A percentile compares a stretch with the other conserved stretches of the same genome.
These are phyloP conservation scores for Celastrina argiolus DNA, from an alignment of 2,888 invertebrate genomes.

Conservation along the genomic window DNA sequence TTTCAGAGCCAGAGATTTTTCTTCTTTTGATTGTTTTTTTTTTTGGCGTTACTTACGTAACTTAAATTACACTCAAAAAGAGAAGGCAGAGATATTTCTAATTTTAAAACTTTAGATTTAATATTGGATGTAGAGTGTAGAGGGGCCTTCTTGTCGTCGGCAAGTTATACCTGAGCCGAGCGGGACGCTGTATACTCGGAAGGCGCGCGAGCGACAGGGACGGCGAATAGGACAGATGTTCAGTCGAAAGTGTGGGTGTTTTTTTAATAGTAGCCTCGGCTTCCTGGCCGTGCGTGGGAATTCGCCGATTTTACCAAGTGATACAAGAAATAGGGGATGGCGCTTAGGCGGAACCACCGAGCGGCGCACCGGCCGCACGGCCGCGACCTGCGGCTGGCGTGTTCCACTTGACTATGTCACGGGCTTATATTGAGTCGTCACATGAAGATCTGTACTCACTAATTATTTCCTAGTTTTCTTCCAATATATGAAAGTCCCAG, in stretches of 20 bases:
- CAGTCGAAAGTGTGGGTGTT: slow-evolving; percentile 60
- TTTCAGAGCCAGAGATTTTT: too few species aligned
- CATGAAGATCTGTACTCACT: background rate
- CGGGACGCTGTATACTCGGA: slow-evolving; percentile 33
- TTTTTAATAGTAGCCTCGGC: slow-evolving; percentile 46
- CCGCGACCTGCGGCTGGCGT: background rate
- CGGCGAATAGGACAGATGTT: slow-evolving; percentile 60
- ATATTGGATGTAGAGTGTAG: background rate
- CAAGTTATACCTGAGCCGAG: slow-evolving; percentile 43
- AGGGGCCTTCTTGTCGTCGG: slow-evolving; percentile 32
- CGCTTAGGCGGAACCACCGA: slow-evolving; percentile 26
- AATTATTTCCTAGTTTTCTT: background rate
- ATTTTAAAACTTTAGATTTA: background rate
- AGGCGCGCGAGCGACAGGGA: slow-evolving; percentile 35
- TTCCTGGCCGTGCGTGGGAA: slow-evolving; percentile 55
- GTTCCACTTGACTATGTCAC: background rate
- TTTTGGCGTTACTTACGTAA: background rate
- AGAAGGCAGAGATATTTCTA: background rate
- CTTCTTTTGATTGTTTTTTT: too few species aligned
- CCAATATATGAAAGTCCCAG: background rate
- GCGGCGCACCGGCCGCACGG: background rate
- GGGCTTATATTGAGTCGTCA: background rate
- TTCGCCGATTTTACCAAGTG: slow-evolving; percentile 28
- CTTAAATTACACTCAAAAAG: background rate
- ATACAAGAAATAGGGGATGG: slow-evolving; percentile 28